Percentiles rank a stretch among this genome's conserved stretches.
phyloP scores from a whole-genome alignment of 1,140 invertebrate species.

The Propsilocerus akamusi region DNA sequence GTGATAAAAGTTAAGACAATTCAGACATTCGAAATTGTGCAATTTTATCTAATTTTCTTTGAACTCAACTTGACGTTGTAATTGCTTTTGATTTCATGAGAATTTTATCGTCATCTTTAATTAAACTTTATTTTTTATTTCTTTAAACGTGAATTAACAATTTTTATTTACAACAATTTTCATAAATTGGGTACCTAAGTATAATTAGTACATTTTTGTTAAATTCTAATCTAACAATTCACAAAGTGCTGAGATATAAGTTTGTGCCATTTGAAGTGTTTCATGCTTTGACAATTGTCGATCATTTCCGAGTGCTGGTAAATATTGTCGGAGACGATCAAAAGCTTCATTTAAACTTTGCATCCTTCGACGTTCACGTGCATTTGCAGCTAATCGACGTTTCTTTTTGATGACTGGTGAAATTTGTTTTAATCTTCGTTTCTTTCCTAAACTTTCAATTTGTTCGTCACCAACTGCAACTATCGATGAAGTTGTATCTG shows the following conservation, averaged over 20 bases:
- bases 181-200: too few species aligned
- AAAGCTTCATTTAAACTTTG: constrained; percentile 61
- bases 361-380: constrained; percentile 51
- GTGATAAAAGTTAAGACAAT: too few species aligned
- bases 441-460: constrained; percentile 21
- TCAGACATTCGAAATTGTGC: too few species aligned
- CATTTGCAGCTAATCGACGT: constrained; percentile 49
- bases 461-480: neutral
- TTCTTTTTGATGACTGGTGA: constrained; percentile 31
- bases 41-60: too few species aligned
- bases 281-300: constrained; percentile 64
- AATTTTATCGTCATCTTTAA: too few species aligned
- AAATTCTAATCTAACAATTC: constrained; percentile 28
- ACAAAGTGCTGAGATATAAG: constrained; percentile 49
- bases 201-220: too few species aligned
- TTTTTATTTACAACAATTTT: too few species aligned
- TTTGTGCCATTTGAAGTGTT: constrained; percentile 66
- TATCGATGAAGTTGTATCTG: neutral
- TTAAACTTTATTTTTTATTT: too few species aligned
- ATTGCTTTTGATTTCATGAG: too few species aligned
- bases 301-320: constrained; percentile 51
- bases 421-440: constrained; percentile 10
- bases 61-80: too few species aligned
- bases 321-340: constrained; percentile 52
- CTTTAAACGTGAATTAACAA: too few species aligned